Base-by-base conservation (phyloP, 2,113 vertebrate species). In the Gadus chalcogrammus region DNA sequence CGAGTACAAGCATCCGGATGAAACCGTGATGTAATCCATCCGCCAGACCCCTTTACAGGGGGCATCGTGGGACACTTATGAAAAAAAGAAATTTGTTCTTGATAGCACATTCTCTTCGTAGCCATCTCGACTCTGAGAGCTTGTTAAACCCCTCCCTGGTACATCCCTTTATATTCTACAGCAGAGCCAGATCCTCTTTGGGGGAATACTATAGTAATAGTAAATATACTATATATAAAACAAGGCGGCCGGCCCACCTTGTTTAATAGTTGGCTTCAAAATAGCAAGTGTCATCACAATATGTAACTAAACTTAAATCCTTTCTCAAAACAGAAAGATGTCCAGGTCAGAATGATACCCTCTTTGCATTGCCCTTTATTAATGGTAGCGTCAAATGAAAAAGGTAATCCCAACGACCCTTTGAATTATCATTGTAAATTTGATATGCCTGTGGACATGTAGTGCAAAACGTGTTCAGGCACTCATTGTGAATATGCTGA, bases 111-210 rank as follows among this genome's bases (percentile, higher is more conserved):
- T 80, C 87, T 79, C 77, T 72, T 79, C 65, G 79, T 75, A 79
- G 79, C 74, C 80, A 71, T 84, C 78, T 86, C 88, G 86, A 88
- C 83, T 88, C 82, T 24, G 74, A 84, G 79, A 82, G 84, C 79
- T 83, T 78, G 83, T 89, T 87, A 90, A 88, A 76, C 35, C 69
- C 15, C 64, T 89, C 81, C 84, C 85, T 78, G 79, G 73, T 69
- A 1, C 67, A 63, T 60, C 77, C 82, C 84, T 77, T 84, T 84
- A 85, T 84, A 80, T 61, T 64, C 64, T 73, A 79, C 79, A 79
- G 42, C 42, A 48, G 42, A 13, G 11, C 42, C 42, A 48, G 42
- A 48, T 9, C 12, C 2, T 48, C 31, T 35, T 35, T 35, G 4
- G 82, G 73, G 75, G 62, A 78, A 76, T 76, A 82, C 78, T 84